phyloP scores from a whole-genome alignment of 2,113 vertebrate genomes.

The Psephotus haematonotus region DNA sequence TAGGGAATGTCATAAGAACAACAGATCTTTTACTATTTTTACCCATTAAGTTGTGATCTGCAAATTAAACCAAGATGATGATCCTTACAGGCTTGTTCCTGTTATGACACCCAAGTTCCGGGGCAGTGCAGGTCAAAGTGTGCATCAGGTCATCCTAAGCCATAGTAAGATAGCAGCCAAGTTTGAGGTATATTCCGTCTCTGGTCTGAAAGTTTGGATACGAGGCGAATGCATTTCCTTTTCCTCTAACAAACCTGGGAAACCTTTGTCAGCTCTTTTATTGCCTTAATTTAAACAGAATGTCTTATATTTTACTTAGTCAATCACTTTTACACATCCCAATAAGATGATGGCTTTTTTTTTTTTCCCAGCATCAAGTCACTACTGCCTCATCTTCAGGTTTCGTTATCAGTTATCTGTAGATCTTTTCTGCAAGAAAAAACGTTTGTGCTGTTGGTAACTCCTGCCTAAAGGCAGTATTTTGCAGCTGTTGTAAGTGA shows the following conservation, averaged over 20 bases:
- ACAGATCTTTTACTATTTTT: neutral
- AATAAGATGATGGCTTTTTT: neutral
- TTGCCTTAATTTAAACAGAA: neutral
- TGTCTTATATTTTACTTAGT: neutral
- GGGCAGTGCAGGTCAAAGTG: neutral
- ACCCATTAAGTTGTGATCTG: neutral
- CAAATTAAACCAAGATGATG: neutral
- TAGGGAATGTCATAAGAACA: conserved; percentile 1
- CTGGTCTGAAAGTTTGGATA: neutral
- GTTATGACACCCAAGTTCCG: neutral
- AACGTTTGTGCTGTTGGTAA: neutral
- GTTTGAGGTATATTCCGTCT: neutral
- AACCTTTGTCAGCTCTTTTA: neutral
- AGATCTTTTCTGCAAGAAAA: neutral
- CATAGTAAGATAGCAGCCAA: rapidly evolving
- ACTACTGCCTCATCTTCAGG: neutral
- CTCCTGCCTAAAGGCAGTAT: neutral
- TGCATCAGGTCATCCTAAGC: neutral
- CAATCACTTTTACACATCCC: neutral
- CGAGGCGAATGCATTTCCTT: neutral
- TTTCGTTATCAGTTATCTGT: neutral
- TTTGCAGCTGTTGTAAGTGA: neutral
- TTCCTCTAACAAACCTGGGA: neutral
- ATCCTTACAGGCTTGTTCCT: neutral
- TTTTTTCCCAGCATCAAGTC: neutral